Base-by-base conservation (phyloP, 2,888 invertebrate species). In the Zelleria hepariella region DNA sequence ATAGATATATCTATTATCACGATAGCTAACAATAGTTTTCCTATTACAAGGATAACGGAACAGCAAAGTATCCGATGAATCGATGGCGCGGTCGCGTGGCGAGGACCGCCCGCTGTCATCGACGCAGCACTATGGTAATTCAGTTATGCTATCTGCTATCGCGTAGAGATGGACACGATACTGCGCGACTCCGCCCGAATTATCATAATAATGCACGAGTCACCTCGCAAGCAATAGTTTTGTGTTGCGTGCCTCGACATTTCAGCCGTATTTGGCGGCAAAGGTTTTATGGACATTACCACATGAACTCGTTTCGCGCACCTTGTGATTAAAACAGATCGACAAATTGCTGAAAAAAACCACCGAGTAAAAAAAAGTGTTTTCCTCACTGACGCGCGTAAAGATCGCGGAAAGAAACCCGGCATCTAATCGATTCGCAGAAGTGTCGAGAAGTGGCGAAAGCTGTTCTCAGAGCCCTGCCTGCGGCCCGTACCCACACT, bases 161-260 rank as follows among this genome's bases (percentile, higher is more conserved):
- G 32, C 48, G 20, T 32, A 68, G 73, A 77, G 77, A 80, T 74
- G 75, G 76, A 76, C 67, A 72, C 70, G 80, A 87, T 86, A 84
- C 74, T 81, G 83, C 84, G 52, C 59, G 75, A 69, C 77, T 73
- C 78, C 77, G 76, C 78, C 80, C 73, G 81, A 76, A 88, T 88
- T 87, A 88, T 83, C 87, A 88, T 87, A 87, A 86, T 85, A 86
- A 82, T 78, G 76, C 77, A 78, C 85, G 82, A 87, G 85, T 87
- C 86, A 87, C 67, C 64, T 81, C 82, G 80, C 78, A 80, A 78
- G 77, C 68, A 62, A 62, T 61, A 63, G 65, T 70, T 69, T 70
- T 69, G 69, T 71, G 24, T 69, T 71, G 24, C 8, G 10, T 10
- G 18, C 42, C 18, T 32, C 32, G 32, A 56, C 56, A 32, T 32